Percentiles rank a stretch among this genome's conserved stretches.
Evolutionary conservation across 2,888 invertebrate species (phyloP).

Genomic region (Sialis lutaria): DNA sequence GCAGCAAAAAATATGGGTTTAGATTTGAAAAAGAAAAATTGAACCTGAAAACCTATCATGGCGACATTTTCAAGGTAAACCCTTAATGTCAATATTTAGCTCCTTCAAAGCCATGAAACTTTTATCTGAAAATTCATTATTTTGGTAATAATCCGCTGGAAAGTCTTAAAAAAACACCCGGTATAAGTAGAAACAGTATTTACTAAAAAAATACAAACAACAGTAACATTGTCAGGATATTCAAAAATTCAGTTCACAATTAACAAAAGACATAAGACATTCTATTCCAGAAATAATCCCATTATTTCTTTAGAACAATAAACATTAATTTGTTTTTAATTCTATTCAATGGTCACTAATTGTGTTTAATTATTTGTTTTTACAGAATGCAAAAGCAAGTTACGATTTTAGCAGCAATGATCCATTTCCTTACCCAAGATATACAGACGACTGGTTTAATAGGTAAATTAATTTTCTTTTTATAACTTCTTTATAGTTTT

Average conservation of each 20-base stretch:
- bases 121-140: too few relatives aligned
- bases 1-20: too few relatives aligned
- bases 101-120: too few relatives aligned
- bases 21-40: too few relatives aligned
- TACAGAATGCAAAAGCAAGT: conserved; percentile 92
- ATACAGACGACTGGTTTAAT: conserved; percentile 99
- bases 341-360: not conserved
- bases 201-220: too few relatives aligned
- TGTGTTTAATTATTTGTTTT: conserved; percentile 14
- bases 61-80: too few relatives aligned
- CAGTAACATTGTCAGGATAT: not conserved
- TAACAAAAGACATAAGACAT: not conserved
- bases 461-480: conserved; percentile 43
- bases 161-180: too few relatives aligned
- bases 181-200: too few relatives aligned
- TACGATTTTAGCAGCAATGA: conserved; percentile 99
- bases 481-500: too few relatives aligned
- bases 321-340: not conserved
- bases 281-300: not conserved
- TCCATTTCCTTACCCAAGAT: conserved; percentile 94
- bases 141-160: too few relatives aligned
- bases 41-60: too few relatives aligned
- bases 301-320: not conserved
- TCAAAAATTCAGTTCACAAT: not conserved
- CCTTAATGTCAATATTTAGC: too few relatives aligned